phyloP scores from a whole-genome alignment of 2,797 vertebrate genomes.

The Erpetoichthys calabaricus region DNA sequence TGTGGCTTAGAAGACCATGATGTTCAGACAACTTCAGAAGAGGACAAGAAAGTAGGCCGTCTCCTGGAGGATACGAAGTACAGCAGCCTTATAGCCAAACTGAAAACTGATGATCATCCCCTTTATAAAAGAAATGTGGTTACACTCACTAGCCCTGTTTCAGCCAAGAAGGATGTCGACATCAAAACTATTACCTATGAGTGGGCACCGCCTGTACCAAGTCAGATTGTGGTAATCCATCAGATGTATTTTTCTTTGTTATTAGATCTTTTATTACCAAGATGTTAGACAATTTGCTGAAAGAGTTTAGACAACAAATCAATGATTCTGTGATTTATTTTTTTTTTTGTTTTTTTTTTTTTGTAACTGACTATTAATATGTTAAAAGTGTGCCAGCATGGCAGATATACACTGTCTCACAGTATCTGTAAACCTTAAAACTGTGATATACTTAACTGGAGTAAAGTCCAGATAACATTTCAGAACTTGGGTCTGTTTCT shows the following conservation, averaged over 20 bases:
- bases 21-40: slow-evolving; percentile 68
- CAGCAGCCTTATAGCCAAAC: slow-evolving; percentile 81
- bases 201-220: slow-evolving; percentile 86
- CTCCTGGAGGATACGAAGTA: slow-evolving; percentile 95
- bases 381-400: no score
- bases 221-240: slow-evolving; percentile 69
- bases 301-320: no score
- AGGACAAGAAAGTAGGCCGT: slow-evolving; percentile 86
- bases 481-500: no score
- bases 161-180: slow-evolving; percentile 62
- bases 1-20: slow-evolving; percentile 87
- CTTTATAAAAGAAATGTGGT: slow-evolving; percentile 69
- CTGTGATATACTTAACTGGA: no score
- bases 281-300: no score
- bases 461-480: no score
- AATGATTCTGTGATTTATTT: no score
- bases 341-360: no score
- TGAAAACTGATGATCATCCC: slow-evolving; percentile 77
- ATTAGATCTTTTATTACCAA: no score
- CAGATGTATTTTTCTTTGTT: neutral
- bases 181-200: slow-evolving; percentile 80
- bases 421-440: no score
- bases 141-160: slow-evolving; percentile 55
- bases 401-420: no score
- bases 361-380: no score